phyloP scores from a whole-genome alignment of 2,888 invertebrate species.

The Chymomyza procnemis region DNA sequence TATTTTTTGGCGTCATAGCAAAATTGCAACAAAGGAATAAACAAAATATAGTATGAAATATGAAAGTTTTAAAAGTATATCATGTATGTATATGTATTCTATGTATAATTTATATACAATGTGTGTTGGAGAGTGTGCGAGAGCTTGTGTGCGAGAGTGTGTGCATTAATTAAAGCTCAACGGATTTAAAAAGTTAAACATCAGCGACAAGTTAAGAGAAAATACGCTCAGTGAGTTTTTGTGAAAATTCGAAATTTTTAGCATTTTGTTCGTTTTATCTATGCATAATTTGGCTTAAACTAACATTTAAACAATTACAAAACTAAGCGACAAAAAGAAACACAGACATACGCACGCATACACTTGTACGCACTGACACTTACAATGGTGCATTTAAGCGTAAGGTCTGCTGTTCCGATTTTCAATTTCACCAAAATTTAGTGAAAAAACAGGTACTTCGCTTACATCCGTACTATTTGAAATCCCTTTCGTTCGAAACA shows the following conservation, averaged over 20 bases:
- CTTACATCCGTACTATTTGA: no score
- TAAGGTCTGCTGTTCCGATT: no score
- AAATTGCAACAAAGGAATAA: not conserved
- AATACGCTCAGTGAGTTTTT: slow-evolving; percentile 13
- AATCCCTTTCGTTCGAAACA: no score
- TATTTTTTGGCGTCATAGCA: not conserved
- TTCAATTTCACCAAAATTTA: no score
- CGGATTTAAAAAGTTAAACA: slow-evolving; percentile 45
- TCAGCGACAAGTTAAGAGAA: slow-evolving; percentile 2
- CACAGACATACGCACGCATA: not conserved
- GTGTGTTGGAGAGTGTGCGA: no score
- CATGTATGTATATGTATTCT: not conserved
- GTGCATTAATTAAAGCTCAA: slow-evolving; percentile 34
- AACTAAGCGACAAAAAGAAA: not conserved
- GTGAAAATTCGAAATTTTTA: slow-evolving; percentile 12
- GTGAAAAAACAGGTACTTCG: no score
- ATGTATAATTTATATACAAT: not conserved
- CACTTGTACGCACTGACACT: no score
- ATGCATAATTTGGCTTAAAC: slow-evolving; percentile 54
- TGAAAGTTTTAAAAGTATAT: not conserved
- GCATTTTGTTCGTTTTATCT: slow-evolving; percentile 40
- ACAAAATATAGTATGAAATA: not conserved
- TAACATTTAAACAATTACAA: slow-evolving; percentile 16
- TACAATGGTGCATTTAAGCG: no score
- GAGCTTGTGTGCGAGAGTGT: no score